Evolutionary conservation across 2,797 vertebrate genomes (phyloP).

Genomic region (Aeoliscus strigatus): DNA sequence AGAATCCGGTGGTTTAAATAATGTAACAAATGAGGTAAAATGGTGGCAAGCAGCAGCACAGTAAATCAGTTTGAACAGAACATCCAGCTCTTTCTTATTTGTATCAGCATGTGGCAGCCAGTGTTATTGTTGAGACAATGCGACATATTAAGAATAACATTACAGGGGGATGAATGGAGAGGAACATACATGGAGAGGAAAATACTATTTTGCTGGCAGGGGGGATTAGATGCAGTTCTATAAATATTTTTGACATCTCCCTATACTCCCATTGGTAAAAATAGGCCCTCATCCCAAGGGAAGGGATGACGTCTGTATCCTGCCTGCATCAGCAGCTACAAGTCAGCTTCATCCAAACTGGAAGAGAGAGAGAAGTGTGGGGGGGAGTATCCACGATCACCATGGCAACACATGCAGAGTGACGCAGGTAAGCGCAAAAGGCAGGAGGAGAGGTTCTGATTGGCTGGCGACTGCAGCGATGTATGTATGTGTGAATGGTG

Average conservation of each 20-base stretch:
- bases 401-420: constrained; percentile 70
- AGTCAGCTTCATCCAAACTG: constrained; percentile 41
- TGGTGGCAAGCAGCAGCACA: neutral
- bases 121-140: constrained; percentile 7
- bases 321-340: constrained; percentile 68
- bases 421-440: constrained; percentile 59
- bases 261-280: constrained; percentile 65
- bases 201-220: constrained; percentile 38
- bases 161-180: constrained; percentile 16
- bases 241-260: constrained; percentile 60
- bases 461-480: constrained; percentile 45
- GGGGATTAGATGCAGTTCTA: constrained; percentile 51
- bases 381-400: constrained; percentile 61
- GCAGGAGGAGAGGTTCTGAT: constrained; percentile 44
- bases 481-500: constrained; percentile 32
- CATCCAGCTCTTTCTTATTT: neutral
- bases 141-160: constrained; percentile 8
- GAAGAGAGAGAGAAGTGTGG: constrained; percentile 34
- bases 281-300: constrained; percentile 66
- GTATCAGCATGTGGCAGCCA: neutral
- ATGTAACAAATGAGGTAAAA: no score
- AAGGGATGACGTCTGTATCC: constrained; percentile 64
- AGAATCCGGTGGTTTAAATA: no score
- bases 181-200: constrained; percentile 9
- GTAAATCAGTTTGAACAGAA: no score